Evolutionary conservation across 2,113 vertebrate genomes (phyloP), one percentile per base, ranked within the genome.

Genomic region (Steatornis caripensis): DNA sequence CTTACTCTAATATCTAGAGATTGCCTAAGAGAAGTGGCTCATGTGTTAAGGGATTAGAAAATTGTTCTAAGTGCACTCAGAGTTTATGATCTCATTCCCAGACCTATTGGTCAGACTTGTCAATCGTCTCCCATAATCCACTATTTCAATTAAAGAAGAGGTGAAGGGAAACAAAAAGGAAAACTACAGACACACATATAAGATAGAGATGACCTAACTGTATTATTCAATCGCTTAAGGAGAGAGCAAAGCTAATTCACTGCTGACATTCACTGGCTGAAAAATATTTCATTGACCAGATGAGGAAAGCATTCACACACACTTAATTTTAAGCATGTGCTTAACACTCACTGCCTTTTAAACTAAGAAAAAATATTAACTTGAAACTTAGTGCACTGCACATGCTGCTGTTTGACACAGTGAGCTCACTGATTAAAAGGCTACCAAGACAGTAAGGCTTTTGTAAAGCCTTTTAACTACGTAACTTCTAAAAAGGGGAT

Each of bases 21-120:
- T 36, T 89, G 65, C 76, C 87, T 85, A 41, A 57, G 57, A 93
- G 75, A 94, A 91, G 62, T 24, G 13, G 84, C 90, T 93, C 57
- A 69, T 72, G 46, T 64, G 69, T 83, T 91, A 91, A 91, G n/a
- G 89, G 87, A 96, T 93, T 94, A 91, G 29, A 93, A 84, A 87
- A 65, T 53, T 78, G 9, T 60, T 76, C 36, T 79, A 87, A 89
- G 41, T 83, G 87, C 66, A 90, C 34, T 87, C 61, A 89, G 69
- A 91, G 90, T 87, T 89, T 93, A 94, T 83, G 91, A 94, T 72
- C 87, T 95, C 58, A 93, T 94, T 93, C 57, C 79, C 85, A 96
- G 75, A 88, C 51, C 71, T 62, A 88, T 5, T 86, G 95, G 71
- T 71, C 66, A 90, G 60, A 86, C 79, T 84, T 90, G 92, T 86